These are phyloP conservation scores for Maniola hyperantus DNA, from an alignment of 2,888 invertebrate species.

Conservation along the genomic window DNA sequence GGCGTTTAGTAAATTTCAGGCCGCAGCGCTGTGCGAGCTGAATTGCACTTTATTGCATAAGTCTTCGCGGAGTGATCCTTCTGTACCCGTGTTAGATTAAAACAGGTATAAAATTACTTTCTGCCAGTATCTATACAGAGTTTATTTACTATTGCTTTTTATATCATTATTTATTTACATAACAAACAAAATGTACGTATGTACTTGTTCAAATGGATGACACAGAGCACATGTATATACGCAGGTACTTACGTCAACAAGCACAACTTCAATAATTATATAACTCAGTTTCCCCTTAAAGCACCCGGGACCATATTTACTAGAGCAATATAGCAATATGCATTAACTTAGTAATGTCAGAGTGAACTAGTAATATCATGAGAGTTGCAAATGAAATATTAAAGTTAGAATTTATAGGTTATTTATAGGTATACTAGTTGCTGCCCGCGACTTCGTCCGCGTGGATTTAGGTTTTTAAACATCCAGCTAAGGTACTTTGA, in stretches of 20 bases:
- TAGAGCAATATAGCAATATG: constrained; percentile 10
- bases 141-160: neutral
- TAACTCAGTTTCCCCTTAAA: constrained; percentile 16
- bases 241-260: constrained; percentile 4
- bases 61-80: no score
- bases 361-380: neutral
- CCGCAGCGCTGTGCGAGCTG: no score
- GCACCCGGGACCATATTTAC: constrained; percentile 9
- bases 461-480: no score
- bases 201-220: constrained; percentile 1
- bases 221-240: neutral
- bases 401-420: neutral
- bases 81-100: no score
- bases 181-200: neutral
- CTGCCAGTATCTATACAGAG: neutral
- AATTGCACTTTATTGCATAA: no score
- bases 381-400: neutral
- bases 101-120: neutral
- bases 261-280: constrained; percentile 12
- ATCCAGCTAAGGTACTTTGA: no score
- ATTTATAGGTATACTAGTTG: no score
- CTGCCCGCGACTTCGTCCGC: no score
- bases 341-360: constrained; percentile 10
- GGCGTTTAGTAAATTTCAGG: no score
- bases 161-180: neutral